A percentile compares a stretch with the other conserved stretches of the same genome.
These are phyloP conservation scores for Cyprinodon diabolis DNA, from an alignment of 2,797 vertebrate species.

Conservation along the genomic window DNA sequence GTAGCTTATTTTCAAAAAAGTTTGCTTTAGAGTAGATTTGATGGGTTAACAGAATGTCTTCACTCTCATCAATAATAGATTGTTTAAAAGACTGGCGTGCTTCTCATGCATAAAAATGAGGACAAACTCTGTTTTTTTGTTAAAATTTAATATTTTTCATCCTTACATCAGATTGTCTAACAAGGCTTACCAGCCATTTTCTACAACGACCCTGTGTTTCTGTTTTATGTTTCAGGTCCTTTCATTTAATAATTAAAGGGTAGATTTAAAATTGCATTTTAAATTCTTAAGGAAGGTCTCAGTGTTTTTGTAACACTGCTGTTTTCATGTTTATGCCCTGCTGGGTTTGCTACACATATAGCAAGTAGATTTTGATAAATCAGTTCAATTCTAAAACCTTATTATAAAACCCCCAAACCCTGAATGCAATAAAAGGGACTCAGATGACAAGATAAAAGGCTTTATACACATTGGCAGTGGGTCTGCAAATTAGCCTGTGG, in stretches of 20 bases:
- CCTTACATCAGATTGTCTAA: conserved; percentile 64
- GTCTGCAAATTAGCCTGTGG: too few relatives aligned
- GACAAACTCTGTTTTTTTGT: conserved; percentile 43
- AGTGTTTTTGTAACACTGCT: conserved; percentile 9
- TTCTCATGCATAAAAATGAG: conserved; percentile 50
- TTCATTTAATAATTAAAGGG: conserved; percentile 62
- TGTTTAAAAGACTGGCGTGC: conserved; percentile 16
- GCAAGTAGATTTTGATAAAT: conserved; percentile 9
- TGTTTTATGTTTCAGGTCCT: conserved; percentile 47
- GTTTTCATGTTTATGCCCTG: conserved; percentile 5
- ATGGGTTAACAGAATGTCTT: conserved; percentile 38
- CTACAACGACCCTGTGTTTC: conserved; percentile 47
- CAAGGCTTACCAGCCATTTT: conserved; percentile 46
- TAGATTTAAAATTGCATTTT: conserved; percentile 45
- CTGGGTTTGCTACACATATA: conserved; percentile 7
- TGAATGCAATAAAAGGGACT: not conserved
- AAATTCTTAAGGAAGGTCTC: conserved; percentile 53
- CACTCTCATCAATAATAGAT: conserved; percentile 51
- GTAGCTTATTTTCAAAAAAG: not conserved
- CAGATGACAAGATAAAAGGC: not conserved
- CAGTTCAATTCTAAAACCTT: not conserved
- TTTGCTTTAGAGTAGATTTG: conserved; percentile 20
- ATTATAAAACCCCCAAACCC: not conserved
- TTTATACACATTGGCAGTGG: too few relatives aligned
- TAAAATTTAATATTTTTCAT: conserved; percentile 55